phyloP scores from a whole-genome alignment of 2,888 invertebrate genomes.

The Rhagophthalmus giganteus region DNA sequence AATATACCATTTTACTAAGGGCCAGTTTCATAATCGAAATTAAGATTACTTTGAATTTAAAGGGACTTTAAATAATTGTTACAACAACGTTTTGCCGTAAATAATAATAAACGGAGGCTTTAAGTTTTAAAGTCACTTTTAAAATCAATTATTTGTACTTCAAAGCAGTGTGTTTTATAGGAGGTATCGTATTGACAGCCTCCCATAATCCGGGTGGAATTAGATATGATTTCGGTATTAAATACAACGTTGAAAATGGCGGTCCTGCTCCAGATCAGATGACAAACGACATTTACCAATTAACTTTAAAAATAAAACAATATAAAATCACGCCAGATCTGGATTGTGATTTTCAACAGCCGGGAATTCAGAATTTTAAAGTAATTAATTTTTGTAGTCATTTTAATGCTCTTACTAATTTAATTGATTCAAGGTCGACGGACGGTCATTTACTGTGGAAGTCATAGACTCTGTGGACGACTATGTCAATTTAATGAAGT shows the following conservation, averaged over 20 bases:
- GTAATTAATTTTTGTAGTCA: constrained; percentile 49
- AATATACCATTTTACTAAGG: no score
- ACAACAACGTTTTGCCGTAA: no score
- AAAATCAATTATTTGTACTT: no score
- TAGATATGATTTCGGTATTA: constrained; percentile 97
- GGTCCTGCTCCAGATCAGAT: constrained; percentile 93
- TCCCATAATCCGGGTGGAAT: constrained; percentile 99
- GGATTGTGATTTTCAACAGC: constrained; percentile 71
- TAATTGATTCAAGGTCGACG: constrained; percentile 63
- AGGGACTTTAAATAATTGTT: no score
- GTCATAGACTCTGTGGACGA: constrained; percentile 89
- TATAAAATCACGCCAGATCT: constrained; percentile 83
- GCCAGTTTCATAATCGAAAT: no score
- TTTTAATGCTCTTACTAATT: background rate
- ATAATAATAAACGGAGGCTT: no score
- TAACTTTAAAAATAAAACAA: constrained; percentile 75
- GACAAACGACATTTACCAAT: constrained; percentile 84
- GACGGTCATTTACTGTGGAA: constrained; percentile 75
- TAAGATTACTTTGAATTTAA: no score
- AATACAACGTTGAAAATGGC: constrained; percentile 96
- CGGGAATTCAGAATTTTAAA: constrained; percentile 68
- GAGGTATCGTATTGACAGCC: constrained; percentile 96
- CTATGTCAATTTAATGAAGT: constrained; percentile 89
- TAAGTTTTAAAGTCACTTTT: no score
- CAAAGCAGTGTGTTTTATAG: no score